Evolutionary conservation across 1,140 invertebrate genomes (phyloP), one percentile per base, ranked within the genome.

Genomic region (Periplaneta americana): DNA sequence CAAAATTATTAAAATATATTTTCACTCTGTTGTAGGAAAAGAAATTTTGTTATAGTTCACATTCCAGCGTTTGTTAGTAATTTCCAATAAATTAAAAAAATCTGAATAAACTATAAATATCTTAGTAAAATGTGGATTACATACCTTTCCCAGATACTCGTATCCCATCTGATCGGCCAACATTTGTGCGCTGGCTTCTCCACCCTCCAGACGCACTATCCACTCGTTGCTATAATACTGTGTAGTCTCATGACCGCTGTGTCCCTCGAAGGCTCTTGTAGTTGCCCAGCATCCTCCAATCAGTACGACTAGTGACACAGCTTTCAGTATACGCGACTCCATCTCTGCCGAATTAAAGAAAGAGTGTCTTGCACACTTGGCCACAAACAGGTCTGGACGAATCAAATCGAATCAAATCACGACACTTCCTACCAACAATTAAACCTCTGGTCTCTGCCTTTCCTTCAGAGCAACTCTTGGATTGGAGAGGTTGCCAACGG

Each of bases 131-230:
- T 18, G 75, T 32, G 9, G 2, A 4, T n/a, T 6, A 78, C 86
- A 83, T 86, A 92, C 91, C 83, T 88, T 85, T 81, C 91, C 90
- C 28, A 88, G 85, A 80, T 89, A 91, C 37, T 86, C 85, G 84
- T 91, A 92, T 80, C 90, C 90, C 32, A 90, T 83, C 80, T 89
- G 87, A 18, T 87, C 80, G 8, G 91, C 91, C 39, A 92, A 80
- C 22, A 88, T 84, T 9, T 89, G 84, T 0, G 91, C 90, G 18
- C 87, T 85, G 80, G 87, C 84, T 10, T 85, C 83, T 39, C 91
- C 91, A 28, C 90, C 90, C 33, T 86, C 85, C 34, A 92, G 84
- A 83, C 89, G 85, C 11, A 92, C 89, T 22, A 91, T 88, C 91
- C 91, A 92, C 86, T 92, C 91, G 78, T 92, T 91, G 33, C 87